phyloP scores from a whole-genome alignment of 2,888 invertebrate genomes.

The Morinoia aosen region DNA sequence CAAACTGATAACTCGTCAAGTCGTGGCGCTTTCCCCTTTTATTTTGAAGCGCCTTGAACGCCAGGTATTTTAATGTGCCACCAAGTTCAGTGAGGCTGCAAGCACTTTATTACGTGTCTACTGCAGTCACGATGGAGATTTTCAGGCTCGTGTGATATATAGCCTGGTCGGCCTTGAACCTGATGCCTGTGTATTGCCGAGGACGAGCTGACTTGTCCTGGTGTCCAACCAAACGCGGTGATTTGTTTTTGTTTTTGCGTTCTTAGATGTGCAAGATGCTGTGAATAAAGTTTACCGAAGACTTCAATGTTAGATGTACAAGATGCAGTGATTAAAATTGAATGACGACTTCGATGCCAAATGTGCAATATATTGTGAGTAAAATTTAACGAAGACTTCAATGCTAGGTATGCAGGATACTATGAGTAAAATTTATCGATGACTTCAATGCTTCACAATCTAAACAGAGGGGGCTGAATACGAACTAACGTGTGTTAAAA shows the following conservation, averaged over 20 bases:
- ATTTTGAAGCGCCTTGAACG: neutral
- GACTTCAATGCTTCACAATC: no score
- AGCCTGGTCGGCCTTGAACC: slow-evolving; percentile 33
- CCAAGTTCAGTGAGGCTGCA: neutral
- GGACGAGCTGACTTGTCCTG: neutral
- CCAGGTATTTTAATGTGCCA: neutral
- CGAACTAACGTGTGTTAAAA: no score
- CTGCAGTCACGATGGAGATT: slow-evolving; percentile 8
- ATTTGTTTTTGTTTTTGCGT: neutral
- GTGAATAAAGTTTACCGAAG: neutral
- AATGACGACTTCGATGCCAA: no score
- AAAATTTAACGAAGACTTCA: no score
- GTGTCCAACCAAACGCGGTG: neutral
- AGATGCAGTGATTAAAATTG: no score
- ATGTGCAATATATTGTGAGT: no score
- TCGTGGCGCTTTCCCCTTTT: neutral
- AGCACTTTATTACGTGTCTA: slow-evolving; percentile 26
- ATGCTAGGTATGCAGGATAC: no score
- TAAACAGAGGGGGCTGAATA: no score
- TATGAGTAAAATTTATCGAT: no score
- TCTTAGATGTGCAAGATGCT: neutral
- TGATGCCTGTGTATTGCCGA: neutral
- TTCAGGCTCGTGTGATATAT: neutral
- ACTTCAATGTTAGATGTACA: neutral
- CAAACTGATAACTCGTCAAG: neutral